Conservation (phyloP, 2,888 invertebrate species). For the Thymelicus sylvestris region DNA sequence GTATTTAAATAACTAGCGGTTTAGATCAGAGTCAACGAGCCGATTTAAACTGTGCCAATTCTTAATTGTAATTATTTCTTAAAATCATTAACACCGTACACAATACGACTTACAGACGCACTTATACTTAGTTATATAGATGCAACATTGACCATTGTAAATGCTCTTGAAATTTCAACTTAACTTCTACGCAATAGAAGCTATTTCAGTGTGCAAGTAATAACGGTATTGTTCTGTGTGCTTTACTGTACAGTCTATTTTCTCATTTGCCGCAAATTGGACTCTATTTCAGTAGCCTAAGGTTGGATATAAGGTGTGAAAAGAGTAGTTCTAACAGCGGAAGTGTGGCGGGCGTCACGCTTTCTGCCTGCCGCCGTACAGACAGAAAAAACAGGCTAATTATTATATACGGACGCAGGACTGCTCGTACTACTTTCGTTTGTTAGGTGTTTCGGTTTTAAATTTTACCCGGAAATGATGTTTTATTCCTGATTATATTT, state of each 20-base stretch:
- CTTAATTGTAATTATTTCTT: slow-evolving; percentile 49
- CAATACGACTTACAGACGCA: slow-evolving; percentile 35
- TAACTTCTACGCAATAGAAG: neutral
- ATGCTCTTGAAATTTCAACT: slow-evolving; percentile 7
- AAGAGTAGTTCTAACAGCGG: slow-evolving; percentile 44
- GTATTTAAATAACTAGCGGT: slow-evolving; percentile 22
- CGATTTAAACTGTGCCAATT: slow-evolving; percentile 45
- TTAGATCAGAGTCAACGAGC: slow-evolving; percentile 39
- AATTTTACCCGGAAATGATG: slow-evolving; percentile 44
- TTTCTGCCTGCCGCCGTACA: slow-evolving; percentile 66
- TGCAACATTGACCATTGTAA: slow-evolving; percentile 22
- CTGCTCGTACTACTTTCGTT: slow-evolving; percentile 57
- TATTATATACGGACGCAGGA: slow-evolving; percentile 59
- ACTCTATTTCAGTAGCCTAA: slow-evolving; percentile 31
- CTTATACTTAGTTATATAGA: slow-evolving; percentile 29
- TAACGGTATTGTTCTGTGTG: slow-evolving; percentile 37
- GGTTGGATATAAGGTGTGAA: slow-evolving; percentile 27
- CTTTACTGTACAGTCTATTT: slow-evolving; percentile 34
- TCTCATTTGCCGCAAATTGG: slow-evolving; percentile 23
- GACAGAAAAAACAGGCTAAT: slow-evolving; percentile 58
- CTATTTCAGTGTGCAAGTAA: slow-evolving; percentile 9
- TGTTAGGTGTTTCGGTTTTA: slow-evolving; percentile 49
- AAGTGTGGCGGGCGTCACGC: slow-evolving; percentile 63
- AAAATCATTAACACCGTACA: slow-evolving; percentile 44
- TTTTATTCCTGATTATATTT: slow-evolving; percentile 43